Evolutionary conservation across 2,113 vertebrate species (phyloP), one percentile per base, ranked within the genome.

Genomic region (Rhodinocichla rosea): DNA sequence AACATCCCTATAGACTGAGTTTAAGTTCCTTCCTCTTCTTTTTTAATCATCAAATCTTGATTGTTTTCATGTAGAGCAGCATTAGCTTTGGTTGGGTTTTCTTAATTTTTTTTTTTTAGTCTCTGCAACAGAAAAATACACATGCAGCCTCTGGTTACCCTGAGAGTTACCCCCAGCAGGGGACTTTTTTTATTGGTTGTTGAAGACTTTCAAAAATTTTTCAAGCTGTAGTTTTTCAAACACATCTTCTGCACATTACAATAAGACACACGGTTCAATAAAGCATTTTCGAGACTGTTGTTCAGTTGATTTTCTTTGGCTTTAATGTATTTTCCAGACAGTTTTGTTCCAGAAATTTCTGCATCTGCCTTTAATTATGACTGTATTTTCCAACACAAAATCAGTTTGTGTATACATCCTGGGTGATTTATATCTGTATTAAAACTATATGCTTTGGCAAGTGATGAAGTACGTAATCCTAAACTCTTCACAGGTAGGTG

Each of bases 211-310:
- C 90, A 96, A 94, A 98, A 96, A 81, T 52, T 97, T 98, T 97
- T 98, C 97, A 96, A 98, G 94, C 97, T 98, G 98, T 98, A 98
- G 98, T 98, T 98, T 98, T 98, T 97, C 98, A 97, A 97, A 97
- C 97, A 97, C 97, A 97, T 97, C 97, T 97, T 97, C 97, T 98
- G 98, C 98, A 98, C 98, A 98, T 97, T 96, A 98, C 96, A 96
- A 26, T 97, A 97, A 97, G 97, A 98, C 97, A 98, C 98, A 97
- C 95, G 68, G 98, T 98, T 98, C 98, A 98, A 98, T 98, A 98
- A 98, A 98, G 98, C 98, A 96, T 98, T 98, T 98, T 98, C 97
- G 98, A 98, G 98, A 98, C 98, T 98, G 98, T 98, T 98, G 97
- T 95, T 97, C 95, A 96, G 92, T 98, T 98, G 95, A 97, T 96